phyloP scores from a whole-genome alignment of 2,797 vertebrate species.

The Phrynocephalus vlangalii region DNA sequence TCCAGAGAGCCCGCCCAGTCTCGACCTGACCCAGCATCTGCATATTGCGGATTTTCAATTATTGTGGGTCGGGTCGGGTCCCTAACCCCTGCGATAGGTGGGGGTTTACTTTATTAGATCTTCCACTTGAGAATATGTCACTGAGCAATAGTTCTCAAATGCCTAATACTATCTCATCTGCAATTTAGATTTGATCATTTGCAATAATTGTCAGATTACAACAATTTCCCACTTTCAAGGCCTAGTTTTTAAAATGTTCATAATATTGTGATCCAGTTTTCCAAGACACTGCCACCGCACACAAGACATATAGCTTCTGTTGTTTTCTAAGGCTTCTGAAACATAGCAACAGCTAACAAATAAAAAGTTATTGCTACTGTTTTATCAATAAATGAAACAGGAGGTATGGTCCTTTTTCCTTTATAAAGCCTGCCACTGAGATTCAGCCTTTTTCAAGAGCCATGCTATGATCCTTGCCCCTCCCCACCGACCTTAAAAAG shows the following conservation, averaged over 20 bases:
- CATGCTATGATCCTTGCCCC: not conserved
- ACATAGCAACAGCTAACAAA: not conserved
- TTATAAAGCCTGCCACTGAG: not conserved
- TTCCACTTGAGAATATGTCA: not conserved
- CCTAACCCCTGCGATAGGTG: no score
- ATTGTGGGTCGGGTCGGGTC: no score
- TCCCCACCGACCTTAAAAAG: not conserved
- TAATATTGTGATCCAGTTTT: not conserved
- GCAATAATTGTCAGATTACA: not conserved
- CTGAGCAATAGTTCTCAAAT: not conserved
- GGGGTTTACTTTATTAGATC: not conserved
- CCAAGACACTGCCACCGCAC: not conserved
- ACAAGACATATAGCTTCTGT: not conserved
- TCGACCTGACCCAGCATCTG: no score
- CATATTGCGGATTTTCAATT: no score
- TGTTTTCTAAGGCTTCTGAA: not conserved
- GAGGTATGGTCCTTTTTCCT: not conserved
- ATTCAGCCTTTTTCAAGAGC: not conserved
- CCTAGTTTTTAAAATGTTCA: not conserved
- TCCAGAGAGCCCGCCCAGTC: no score
- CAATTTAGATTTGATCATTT: not conserved
- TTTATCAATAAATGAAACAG: not conserved
- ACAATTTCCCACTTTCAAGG: not conserved
- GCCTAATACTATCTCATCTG: not conserved
- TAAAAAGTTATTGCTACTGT: not conserved